Conservation (phyloP, 2,797 vertebrate species). For the Poecilia wingei region DNA sequence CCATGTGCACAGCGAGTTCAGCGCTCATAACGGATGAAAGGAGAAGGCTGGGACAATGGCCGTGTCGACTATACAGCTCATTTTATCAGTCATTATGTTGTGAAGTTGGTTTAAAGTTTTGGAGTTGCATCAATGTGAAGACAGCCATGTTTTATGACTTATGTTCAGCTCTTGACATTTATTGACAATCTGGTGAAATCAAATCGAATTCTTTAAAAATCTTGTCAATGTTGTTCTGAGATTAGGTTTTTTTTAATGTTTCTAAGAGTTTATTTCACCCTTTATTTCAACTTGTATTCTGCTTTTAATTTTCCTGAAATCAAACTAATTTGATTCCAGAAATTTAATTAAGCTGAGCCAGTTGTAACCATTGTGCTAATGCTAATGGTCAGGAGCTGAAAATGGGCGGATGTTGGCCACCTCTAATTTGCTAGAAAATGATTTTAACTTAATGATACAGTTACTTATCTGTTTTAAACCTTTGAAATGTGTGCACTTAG, state of each 20-base stretch:
- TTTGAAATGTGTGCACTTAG: too few relatives aligned
- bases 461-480: too few relatives aligned
- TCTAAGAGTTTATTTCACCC: not conserved
- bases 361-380: not conserved
- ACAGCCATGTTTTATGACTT: not conserved
- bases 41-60: not conserved
- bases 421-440: not conserved
- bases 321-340: not conserved
- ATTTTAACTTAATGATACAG: too few relatives aligned
- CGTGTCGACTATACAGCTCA: not conserved
- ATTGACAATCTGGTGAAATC: not conserved
- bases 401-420: not conserved
- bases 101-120: not conserved
- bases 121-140: not conserved
- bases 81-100: not conserved
- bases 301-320: not conserved
- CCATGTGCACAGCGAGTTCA: constrained; percentile 6
- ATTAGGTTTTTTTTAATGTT: not conserved
- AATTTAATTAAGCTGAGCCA: too few relatives aligned
- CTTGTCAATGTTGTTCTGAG: not conserved
- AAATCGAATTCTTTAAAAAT: not conserved
- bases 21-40: not conserved
- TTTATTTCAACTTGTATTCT: not conserved
- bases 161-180: not conserved
- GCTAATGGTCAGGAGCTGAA: not conserved